These are phyloP conservation scores for Caenorhabditis sinica DNA, from an alignment of 2,888 invertebrate genomes.

Conservation along the genomic window DNA sequence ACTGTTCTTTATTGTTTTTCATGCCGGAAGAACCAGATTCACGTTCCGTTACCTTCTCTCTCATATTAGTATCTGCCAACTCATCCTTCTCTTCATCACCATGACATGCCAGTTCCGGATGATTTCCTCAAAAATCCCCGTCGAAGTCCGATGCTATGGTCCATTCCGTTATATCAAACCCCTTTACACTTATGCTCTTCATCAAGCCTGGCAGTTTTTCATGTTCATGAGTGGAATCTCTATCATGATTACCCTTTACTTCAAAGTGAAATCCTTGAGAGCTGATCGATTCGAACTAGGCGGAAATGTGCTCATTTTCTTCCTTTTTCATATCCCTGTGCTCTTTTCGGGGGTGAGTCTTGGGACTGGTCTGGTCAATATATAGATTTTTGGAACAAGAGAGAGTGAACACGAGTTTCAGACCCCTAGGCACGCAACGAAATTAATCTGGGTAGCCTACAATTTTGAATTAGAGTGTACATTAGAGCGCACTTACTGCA, in stretches of 20 bases:
- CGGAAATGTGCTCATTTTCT: conserved; percentile 1
- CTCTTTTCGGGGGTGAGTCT: conserved; percentile 22
- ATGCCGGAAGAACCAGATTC: background rate
- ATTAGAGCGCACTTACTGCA: no score
- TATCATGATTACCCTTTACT: conserved; percentile 38
- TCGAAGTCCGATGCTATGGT: conserved; percentile 41
- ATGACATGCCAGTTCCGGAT: conserved; percentile 34
- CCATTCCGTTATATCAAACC: conserved; percentile 1
- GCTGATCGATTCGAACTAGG: no score
- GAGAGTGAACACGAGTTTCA: no score
- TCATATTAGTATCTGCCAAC: conserved; percentile 27
- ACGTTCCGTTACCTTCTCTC: conserved; percentile 10
- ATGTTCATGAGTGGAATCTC: conserved; percentile 40
- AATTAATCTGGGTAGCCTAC: no score
- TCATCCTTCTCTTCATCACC: background rate
- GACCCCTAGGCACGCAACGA: no score
- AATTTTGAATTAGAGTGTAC: no score
- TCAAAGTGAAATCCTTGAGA: conserved; percentile 10
- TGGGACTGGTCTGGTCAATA: background rate
- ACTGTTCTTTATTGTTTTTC: conserved; percentile 13
- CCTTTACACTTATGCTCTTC: conserved; percentile 3
- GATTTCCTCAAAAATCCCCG: conserved; percentile 26
- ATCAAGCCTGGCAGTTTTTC: conserved; percentile 34
- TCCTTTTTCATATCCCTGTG: conserved; percentile 28
- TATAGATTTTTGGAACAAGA: no score